Conservation (phyloP, 1,140 invertebrate genomes). For the Capitella teleta region DNA sequence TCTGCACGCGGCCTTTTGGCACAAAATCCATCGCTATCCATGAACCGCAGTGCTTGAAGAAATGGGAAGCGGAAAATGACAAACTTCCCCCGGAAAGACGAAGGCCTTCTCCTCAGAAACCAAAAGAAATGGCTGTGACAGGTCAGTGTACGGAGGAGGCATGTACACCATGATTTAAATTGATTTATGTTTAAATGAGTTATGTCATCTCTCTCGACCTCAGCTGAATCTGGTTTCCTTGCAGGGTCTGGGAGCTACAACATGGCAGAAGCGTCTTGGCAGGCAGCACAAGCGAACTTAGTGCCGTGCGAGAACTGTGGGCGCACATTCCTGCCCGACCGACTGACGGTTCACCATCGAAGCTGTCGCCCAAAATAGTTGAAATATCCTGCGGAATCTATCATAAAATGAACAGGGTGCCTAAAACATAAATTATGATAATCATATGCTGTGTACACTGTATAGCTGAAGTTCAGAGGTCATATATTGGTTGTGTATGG, state of each 20-base stretch:
- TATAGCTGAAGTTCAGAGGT: too few species aligned
- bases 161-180: too few species aligned
- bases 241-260: constrained; percentile 19
- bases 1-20: constrained; percentile 60
- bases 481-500: too few species aligned
- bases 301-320: constrained; percentile 56
- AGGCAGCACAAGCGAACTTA: constrained; percentile 39
- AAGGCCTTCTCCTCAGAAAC: constrained; percentile 52
- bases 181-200: too few species aligned
- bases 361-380: constrained; percentile 34
- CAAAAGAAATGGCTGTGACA: constrained; percentile 37
- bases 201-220: too few species aligned
- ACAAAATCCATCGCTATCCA: constrained; percentile 61
- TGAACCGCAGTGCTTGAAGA: constrained; percentile 65
- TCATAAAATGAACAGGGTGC: too few species aligned
- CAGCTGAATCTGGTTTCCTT: too few species aligned
- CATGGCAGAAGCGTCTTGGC: constrained; percentile 17
- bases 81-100: constrained; percentile 50
- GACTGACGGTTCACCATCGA: constrained; percentile 27
- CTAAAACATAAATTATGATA: too few species aligned
- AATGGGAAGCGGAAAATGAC: constrained; percentile 59
- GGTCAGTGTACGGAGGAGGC: not conserved
- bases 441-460: too few species aligned
- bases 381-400: too few species aligned
- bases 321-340: constrained; percentile 53